A percentile compares a stretch with the other conserved stretches of the same genome.
These are phyloP conservation scores for Mythimna vitellina DNA, from an alignment of 2,888 invertebrate genomes.

Conservation along the genomic window DNA sequence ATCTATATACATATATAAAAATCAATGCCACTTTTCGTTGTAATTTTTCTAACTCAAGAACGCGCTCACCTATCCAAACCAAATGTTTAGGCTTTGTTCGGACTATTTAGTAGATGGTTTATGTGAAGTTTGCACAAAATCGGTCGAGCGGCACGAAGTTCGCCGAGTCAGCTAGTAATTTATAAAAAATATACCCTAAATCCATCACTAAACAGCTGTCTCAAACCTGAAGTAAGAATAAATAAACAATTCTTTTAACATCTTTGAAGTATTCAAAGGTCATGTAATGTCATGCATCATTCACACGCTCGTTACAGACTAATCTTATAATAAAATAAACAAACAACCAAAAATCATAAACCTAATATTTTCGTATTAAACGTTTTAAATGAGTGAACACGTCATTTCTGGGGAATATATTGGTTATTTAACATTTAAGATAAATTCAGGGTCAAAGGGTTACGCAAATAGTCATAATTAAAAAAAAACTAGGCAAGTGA, in stretches of 20 bases:
- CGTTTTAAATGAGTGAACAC: constrained; percentile 5
- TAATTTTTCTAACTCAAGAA: too few relatives aligned
- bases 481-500: too few relatives aligned
- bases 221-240: neutral
- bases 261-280: constrained; percentile 14
- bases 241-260: constrained; percentile 18
- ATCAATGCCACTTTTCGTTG: too few relatives aligned
- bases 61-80: too few relatives aligned
- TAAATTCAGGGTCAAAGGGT: neutral
- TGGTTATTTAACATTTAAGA: constrained; percentile 7
- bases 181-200: too few relatives aligned
- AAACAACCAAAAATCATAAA: constrained; percentile 12
- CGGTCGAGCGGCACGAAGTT: too few relatives aligned
- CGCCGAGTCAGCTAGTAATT: too few relatives aligned
- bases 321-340: neutral
- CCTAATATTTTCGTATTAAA: constrained; percentile 9
- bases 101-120: too few relatives aligned
- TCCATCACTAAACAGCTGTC: neutral
- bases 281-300: constrained; percentile 1
- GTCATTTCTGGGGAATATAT: neutral
- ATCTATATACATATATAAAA: too few relatives aligned
- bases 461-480: neutral
- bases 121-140: too few relatives aligned
- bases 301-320: constrained; percentile 17
- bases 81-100: too few relatives aligned